phyloP scores from a whole-genome alignment of 2,888 invertebrate species.

The Gastrophysa polygoni region DNA sequence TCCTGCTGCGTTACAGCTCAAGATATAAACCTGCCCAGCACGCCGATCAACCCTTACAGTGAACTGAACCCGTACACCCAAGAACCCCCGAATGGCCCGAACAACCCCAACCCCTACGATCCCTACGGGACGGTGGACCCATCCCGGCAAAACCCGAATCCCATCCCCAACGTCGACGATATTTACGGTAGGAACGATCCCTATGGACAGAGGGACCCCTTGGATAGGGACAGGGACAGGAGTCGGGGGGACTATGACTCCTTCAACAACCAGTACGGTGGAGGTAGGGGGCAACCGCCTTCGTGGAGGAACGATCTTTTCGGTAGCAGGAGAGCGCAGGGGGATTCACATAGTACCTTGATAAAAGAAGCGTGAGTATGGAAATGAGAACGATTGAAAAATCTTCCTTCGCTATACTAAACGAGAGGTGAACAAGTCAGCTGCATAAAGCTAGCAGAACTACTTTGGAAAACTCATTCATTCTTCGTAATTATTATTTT shows the following conservation, averaged over 20 bases:
- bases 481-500: no score
- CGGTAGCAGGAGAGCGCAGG: conserved; percentile 24
- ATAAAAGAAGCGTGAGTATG: conserved; percentile 53
- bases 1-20: conserved; percentile 41
- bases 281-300: conserved; percentile 26
- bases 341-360: conserved; percentile 41
- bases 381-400: no score
- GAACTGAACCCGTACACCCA: conserved; percentile 34
- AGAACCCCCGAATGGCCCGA: conserved; percentile 23
- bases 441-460: no score
- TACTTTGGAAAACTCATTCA: no score
- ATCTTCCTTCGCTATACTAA: no score
- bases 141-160: background rate
- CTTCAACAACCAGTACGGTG: conserved; percentile 21
- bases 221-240: conserved; percentile 18
- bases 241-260: conserved; percentile 27
- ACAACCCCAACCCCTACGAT: conserved; percentile 26
- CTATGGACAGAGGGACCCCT: conserved; percentile 21
- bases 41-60: conserved; percentile 31
- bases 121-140: conserved; percentile 17
- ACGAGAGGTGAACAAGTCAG: no score
- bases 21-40: conserved; percentile 39
- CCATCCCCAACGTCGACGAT: background rate
- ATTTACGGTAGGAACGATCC: conserved; percentile 11
- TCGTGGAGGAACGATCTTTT: conserved; percentile 36